Evolutionary conservation across 2,113 vertebrate genomes (phyloP).

Genomic region (Tympanuchus pallidicinctus): DNA sequence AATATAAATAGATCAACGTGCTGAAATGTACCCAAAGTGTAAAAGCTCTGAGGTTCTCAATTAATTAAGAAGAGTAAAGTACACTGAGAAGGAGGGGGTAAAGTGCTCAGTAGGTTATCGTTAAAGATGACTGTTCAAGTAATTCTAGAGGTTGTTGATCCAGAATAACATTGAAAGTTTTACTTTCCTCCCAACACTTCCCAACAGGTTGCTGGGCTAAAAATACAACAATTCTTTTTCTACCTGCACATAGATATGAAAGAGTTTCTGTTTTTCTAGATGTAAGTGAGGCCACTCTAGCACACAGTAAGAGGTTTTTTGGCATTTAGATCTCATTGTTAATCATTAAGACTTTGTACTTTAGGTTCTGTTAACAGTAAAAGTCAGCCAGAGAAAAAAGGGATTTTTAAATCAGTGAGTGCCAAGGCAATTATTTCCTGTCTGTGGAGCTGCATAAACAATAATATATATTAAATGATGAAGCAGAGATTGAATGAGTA

Average conservation of each 20-base stretch:
- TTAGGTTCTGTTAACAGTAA: background rate
- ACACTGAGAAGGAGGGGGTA: background rate
- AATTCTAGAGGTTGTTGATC: background rate
- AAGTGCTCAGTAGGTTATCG: background rate
- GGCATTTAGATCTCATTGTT: background rate
- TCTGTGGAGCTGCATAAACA: background rate
- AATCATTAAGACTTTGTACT: background rate
- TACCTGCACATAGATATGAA: fast-evolving
- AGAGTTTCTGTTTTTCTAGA: background rate
- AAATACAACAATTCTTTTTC: background rate
- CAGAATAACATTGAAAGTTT: background rate
- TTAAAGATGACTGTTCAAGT: background rate
- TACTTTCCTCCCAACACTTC: background rate
- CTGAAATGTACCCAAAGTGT: background rate
- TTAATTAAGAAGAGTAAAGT: background rate
- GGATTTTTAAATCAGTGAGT: conserved; percentile 6
- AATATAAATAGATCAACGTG: background rate
- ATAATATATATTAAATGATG: background rate
- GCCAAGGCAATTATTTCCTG: background rate
- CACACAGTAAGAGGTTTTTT: background rate
- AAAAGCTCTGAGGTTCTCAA: background rate
- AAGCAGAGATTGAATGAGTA: background rate
- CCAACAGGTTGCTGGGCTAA: background rate
- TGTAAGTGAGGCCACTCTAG: background rate
- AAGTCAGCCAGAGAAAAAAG: background rate